Evolutionary conservation across 2,888 invertebrate genomes (phyloP), one percentile per base, ranked within the genome.

Genomic region (Campoletis raptor): DNA sequence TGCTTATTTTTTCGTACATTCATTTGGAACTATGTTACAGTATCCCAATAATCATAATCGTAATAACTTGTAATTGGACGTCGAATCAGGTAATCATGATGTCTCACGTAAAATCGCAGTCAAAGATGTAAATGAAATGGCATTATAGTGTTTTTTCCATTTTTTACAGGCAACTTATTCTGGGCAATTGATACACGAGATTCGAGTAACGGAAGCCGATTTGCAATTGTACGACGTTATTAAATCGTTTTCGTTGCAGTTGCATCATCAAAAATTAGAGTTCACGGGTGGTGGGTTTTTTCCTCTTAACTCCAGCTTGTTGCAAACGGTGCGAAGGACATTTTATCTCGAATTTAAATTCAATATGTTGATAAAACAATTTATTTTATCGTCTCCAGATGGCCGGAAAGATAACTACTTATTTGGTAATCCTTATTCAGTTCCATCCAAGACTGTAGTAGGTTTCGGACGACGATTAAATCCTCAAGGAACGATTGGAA

Each of bases 281-380:
- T 94, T 93, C 61, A 90, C 92, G 37, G 93, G 90, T n/a, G 90
- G 90, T 40, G 92, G 92, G 54, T 91, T 92, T 67, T 92, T 93
- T 42, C 81, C 87, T 9, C 87, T 93, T 5, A 90, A 93, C 85
- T 91, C 91, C n/a, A 91, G 30, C 5, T 64, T 77, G 30, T 48
- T 77, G 21, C 76, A 77, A 36, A 77, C 76, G 76, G 76, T 77
- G 64, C 5, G 48, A 7, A 5, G 7, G 24, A 70, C 4, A 24
- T 10, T 45, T 45, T 6, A 24, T 45, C n/a, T 15, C 9, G 18
- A 45, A 21, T 36, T 9, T 2, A 48, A 10, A 0, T 7, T 15
- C n/a, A 18, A 40, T 15, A 12, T 18, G 2, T 66, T n/a, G 37
- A 18, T 2, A 66, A 36, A 21, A 57, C 40, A 18, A 54, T 61